Percentiles rank a stretch among this genome's conserved stretches.
phyloP scores from a whole-genome alignment of 2,113 vertebrate species.

The Beaufortia kweichowensis region DNA sequence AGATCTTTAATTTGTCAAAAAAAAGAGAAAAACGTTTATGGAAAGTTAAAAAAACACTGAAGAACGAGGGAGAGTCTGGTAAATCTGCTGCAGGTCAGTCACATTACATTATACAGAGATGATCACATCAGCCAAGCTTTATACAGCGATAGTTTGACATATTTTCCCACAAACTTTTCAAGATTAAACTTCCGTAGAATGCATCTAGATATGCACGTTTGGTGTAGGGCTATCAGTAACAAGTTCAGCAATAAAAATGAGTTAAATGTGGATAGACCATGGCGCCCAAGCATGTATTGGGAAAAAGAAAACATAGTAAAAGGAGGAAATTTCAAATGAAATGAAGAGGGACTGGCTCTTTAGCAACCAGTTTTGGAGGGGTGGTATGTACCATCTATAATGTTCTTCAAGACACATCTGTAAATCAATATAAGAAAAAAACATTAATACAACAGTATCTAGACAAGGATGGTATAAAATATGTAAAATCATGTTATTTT shows the following conservation, averaged over 20 bases:
- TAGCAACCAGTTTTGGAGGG: conserved; percentile 79
- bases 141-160: conserved; percentile 64
- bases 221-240: conserved; percentile 68
- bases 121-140: conserved; percentile 72
- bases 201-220: conserved; percentile 31
- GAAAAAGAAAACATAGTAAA: conserved; percentile 46
- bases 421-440: conserved; percentile 49
- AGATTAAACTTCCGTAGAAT: conserved; percentile 26
- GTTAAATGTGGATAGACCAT: conserved; percentile 79
- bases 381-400: conserved; percentile 69
- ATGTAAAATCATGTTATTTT: neutral
- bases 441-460: neutral
- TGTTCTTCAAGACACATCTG: conserved; percentile 88
- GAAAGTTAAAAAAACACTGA: conserved; percentile 59
- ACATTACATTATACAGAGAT: conserved; percentile 70
- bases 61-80: conserved; percentile 64
- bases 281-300: conserved; percentile 76
- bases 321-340: conserved; percentile 50
- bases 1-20: conserved; percentile 73
- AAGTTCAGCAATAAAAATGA: conserved; percentile 67
- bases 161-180: conserved; percentile 24
- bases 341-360: conserved; percentile 65
- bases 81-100: conserved; percentile 62
- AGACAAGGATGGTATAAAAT: neutral
- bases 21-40: conserved; percentile 64